phyloP scores from a whole-genome alignment of 2,113 vertebrate genomes.

The Pholis gunnellus region DNA sequence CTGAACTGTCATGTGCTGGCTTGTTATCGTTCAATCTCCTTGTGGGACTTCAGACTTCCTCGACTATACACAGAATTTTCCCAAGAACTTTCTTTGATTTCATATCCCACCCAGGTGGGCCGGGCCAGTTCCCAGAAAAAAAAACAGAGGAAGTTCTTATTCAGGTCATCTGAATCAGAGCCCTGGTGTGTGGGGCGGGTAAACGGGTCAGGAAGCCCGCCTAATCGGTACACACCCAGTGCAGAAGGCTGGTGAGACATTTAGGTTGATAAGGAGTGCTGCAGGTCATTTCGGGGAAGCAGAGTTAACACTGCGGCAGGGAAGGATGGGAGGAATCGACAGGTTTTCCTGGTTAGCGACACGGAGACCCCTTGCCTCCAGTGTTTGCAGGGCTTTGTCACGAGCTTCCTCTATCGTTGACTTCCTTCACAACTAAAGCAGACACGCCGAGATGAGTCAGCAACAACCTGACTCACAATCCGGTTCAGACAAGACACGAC shows the following conservation, averaged over 20 bases:
- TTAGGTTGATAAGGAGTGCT: constrained; percentile 31
- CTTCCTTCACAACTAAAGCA: constrained; percentile 64
- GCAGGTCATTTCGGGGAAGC: constrained; percentile 73
- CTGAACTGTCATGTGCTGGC: constrained; percentile 21
- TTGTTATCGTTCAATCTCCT: constrained; percentile 51
- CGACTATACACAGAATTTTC: constrained; percentile 42
- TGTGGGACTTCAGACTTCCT: constrained; percentile 40
- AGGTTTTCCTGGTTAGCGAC: constrained; percentile 66
- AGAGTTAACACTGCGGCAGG: constrained; percentile 26
- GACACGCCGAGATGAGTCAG: constrained; percentile 74
- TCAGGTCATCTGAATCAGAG: constrained; percentile 60
- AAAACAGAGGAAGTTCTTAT: constrained; percentile 65
- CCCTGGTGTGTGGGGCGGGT: neutral
- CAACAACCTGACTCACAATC: constrained; percentile 58
- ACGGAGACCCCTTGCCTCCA: constrained; percentile 46
- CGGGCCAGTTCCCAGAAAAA: constrained; percentile 58
- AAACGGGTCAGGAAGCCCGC: constrained; percentile 43
- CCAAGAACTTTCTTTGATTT: constrained; percentile 62
- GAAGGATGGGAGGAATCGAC: constrained; percentile 70
- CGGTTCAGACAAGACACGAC: constrained; percentile 25
- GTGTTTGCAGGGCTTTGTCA: constrained; percentile 63
- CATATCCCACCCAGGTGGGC: constrained; percentile 33
- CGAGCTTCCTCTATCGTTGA: constrained; percentile 65
- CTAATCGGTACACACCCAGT: constrained; percentile 29
- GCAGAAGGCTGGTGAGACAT: constrained; percentile 25